Base-by-base conservation (phyloP, 2,888 invertebrate species). In the Danaus chrysippus region DNA sequence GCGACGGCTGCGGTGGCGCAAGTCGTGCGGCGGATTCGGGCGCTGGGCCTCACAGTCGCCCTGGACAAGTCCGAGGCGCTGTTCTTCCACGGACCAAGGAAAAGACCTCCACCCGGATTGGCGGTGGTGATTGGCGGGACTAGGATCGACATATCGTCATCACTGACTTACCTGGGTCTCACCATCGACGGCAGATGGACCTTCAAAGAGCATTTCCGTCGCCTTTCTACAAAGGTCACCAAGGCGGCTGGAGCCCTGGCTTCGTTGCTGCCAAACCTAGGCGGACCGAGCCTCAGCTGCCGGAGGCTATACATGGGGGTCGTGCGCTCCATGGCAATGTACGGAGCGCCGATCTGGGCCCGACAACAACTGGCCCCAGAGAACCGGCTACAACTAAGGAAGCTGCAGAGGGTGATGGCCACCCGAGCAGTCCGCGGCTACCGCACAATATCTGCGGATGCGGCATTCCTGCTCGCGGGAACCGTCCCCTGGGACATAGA, bases 21-120 rank as follows among this genome's bases (percentile, higher is more conserved):
- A n/a, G n/a, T 44, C 6, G 19, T 44, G 23, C 19, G 12, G 12
- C 44, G 46, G 8, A 57, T 57, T 17, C 46, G 46, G n/a, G 6
- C n/a, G 11, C 56, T 56, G 1, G 56, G 56, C 3, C 56, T 57
- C 8, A 46, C 44, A 34, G 57, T 57, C 1, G 57, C 57, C 12
- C 57, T 56, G 3, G 11, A 12, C 44, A 56, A 56, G 17, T 56
- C 56, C 1, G 56, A 56, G 44, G 56, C 23, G 1, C 17, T 67
- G n/a, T 69, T 62, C 63, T 67, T 67, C 46, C 62, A 68, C 54
- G 58, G 59, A 13, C 43, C 43, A 3, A 58, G 58, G 9, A 23
- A 11, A 10, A 42, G 43, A 0, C 34, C 15, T 49, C 57, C 58
- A 15, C 64, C 61, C 54, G 60, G 61, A 41, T 15, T 34, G 41